phyloP scores from a whole-genome alignment of 2,797 vertebrate species.

The Enteromius thamalakanensis region DNA sequence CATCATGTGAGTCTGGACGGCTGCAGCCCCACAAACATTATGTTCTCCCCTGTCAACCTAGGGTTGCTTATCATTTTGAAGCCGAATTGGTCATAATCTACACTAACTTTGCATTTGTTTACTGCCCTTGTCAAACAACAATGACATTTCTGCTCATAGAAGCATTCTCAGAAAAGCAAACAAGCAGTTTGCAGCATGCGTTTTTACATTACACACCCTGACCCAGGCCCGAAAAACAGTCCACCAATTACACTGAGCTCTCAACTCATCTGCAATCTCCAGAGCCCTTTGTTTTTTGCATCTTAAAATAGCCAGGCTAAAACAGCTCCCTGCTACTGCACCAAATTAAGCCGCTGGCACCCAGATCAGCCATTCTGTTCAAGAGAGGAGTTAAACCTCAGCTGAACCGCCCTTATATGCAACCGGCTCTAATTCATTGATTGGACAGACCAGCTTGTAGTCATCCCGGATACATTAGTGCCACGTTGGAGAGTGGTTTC shows the following conservation, averaged over 20 bases:
- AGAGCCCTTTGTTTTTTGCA: slow-evolving; percentile 27
- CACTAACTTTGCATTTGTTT: slow-evolving; percentile 59
- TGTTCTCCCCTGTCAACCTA: not conserved
- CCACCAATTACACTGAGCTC: slow-evolving; percentile 26
- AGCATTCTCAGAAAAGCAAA: slow-evolving; percentile 5
- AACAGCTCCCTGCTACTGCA: slow-evolving; percentile 33
- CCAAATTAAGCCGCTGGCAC: slow-evolving; percentile 34
- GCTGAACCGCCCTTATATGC: slow-evolving; percentile 28
- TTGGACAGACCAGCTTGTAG: slow-evolving; percentile 28
- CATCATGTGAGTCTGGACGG: not conserved
- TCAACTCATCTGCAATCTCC: slow-evolving; percentile 23
- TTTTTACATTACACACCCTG: slow-evolving; percentile 17
- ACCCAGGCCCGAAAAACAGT: slow-evolving; percentile 6
- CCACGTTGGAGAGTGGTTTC: slow-evolving; percentile 5
- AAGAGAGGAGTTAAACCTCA: slow-evolving; percentile 6
- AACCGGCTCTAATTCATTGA: slow-evolving; percentile 24
- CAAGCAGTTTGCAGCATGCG: slow-evolving; percentile 18
- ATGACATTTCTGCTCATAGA: slow-evolving; percentile 52
- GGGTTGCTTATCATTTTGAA: slow-evolving; percentile 38
- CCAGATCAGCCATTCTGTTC: slow-evolving; percentile 28
- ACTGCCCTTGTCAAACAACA: slow-evolving; percentile 51
- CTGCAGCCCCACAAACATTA: slow-evolving; percentile 1
- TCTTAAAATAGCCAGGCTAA: slow-evolving; percentile 34
- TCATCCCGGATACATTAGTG: slow-evolving; percentile 25
- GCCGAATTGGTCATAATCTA: slow-evolving; percentile 63